Conservation (phyloP, 2,888 invertebrate genomes). For the Phaonia tiefii region DNA sequence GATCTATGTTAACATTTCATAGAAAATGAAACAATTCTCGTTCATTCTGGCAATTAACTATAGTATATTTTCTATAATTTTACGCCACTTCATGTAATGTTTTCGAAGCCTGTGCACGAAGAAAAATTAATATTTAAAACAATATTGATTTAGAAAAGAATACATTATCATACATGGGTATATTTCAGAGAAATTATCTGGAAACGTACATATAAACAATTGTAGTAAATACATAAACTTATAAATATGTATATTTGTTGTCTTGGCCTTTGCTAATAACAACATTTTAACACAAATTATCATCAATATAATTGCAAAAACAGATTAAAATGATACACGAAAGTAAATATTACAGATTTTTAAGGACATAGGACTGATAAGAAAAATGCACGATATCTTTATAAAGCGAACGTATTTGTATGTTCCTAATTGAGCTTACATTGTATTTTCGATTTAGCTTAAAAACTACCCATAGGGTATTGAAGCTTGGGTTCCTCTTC, state of each 20-base stretch:
- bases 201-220: conserved; percentile 6
- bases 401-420: not conserved
- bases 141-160: too few relatives aligned
- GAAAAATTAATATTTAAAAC: too few relatives aligned
- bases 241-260: not conserved
- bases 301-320: not conserved
- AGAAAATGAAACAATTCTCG: too few relatives aligned
- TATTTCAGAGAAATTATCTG: not conserved
- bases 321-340: not conserved
- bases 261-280: conserved; percentile 2
- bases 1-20: too few relatives aligned
- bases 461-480: conserved; percentile 44
- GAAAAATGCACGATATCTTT: conserved; percentile 8
- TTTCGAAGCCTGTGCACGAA: too few relatives aligned
- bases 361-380: conserved; percentile 1
- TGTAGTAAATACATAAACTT: not conserved
- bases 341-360: not conserved
- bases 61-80: too few relatives aligned
- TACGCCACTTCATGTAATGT: too few relatives aligned
- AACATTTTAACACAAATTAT: conserved; percentile 9
- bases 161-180: not conserved
- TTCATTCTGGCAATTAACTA: too few relatives aligned
- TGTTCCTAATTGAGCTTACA: conserved; percentile 4
- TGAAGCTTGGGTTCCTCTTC: conserved; percentile 47
- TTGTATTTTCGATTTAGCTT: conserved; percentile 23